Conservation (phyloP, 2,888 invertebrate genomes). For the Apamea epomidion region DNA sequence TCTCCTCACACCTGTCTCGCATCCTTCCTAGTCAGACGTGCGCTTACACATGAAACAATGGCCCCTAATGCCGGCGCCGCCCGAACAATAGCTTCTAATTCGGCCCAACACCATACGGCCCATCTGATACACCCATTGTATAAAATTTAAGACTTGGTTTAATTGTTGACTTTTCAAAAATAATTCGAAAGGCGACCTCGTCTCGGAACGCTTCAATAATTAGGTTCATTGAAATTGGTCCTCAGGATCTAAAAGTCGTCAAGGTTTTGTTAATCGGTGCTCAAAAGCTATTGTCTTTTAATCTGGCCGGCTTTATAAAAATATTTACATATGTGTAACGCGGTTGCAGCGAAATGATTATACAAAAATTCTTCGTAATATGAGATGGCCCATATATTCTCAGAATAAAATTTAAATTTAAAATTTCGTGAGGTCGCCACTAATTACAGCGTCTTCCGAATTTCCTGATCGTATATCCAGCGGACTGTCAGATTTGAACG, state of each 20-base stretch:
- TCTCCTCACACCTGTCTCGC: slow-evolving; percentile 73
- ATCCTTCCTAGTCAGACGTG: slow-evolving; percentile 70
- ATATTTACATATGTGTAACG: slow-evolving; percentile 24
- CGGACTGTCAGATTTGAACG: slow-evolving; percentile 70
- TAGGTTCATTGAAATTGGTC: slow-evolving; percentile 63
- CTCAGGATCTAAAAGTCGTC: slow-evolving; percentile 46
- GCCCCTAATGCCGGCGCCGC: slow-evolving; percentile 73
- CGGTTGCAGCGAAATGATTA: slow-evolving; percentile 40
- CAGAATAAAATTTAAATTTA: slow-evolving; percentile 56
- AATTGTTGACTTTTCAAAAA: slow-evolving; percentile 63
- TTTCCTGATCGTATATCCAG: slow-evolving; percentile 70
- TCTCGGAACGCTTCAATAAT: slow-evolving; percentile 46
- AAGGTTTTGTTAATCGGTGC: slow-evolving; percentile 28
- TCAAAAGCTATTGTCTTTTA: slow-evolving; percentile 16
- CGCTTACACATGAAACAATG: slow-evolving; percentile 75
- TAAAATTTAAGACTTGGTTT: slow-evolving; percentile 59
- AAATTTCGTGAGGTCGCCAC: slow-evolving; percentile 47
- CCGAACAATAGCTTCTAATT: slow-evolving; percentile 77
- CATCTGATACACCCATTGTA: slow-evolving; percentile 64
- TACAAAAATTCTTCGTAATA: slow-evolving; percentile 44
- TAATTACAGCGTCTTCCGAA: slow-evolving; percentile 67
- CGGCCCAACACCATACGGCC: slow-evolving; percentile 68
- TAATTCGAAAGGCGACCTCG: slow-evolving; percentile 67
- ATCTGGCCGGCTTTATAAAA: slow-evolving; percentile 1
- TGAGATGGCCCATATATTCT: slow-evolving; percentile 50